Conservation (phyloP, 2,888 invertebrate genomes). For the Oscheius sp. region DNA sequence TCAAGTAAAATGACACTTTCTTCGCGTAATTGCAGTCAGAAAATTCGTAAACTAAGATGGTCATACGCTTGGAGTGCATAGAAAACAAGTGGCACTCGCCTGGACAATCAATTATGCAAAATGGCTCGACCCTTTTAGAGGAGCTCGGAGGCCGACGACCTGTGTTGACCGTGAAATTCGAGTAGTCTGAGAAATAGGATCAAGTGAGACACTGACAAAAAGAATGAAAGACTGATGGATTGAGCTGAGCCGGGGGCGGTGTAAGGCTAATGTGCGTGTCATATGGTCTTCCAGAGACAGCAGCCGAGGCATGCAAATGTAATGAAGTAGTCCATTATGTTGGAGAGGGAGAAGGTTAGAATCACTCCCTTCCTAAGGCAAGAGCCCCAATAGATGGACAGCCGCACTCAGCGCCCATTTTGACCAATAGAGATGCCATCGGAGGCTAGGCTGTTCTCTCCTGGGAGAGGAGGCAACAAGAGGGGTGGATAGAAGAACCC, state of each 20-base stretch:
- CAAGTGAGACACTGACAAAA: background rate
- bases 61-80: background rate
- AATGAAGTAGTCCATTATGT: constrained; percentile 26
- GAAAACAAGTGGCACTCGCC: background rate
- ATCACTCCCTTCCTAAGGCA: background rate
- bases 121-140: too few species aligned
- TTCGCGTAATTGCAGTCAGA: too few species aligned
- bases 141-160: too few species aligned
- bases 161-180: background rate
- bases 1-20: too few species aligned
- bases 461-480: background rate
- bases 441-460: background rate
- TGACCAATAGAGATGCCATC: constrained; percentile 26
- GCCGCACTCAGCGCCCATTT: constrained; percentile 28
- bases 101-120: too few species aligned
- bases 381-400: background rate
- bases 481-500: background rate
- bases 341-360: background rate
- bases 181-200: background rate
- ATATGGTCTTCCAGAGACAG: constrained; percentile 17
- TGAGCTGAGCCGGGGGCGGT: constrained; percentile 24
- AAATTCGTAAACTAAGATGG: too few species aligned
- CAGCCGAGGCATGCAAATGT: constrained; percentile 29
- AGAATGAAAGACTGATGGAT: constrained; percentile 22
- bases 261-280: constrained; percentile 37